A percentile compares a stretch with the other conserved stretches of the same genome.
phyloP scores from a whole-genome alignment of 2,797 vertebrate species.

The Galago senegalensis region DNA sequence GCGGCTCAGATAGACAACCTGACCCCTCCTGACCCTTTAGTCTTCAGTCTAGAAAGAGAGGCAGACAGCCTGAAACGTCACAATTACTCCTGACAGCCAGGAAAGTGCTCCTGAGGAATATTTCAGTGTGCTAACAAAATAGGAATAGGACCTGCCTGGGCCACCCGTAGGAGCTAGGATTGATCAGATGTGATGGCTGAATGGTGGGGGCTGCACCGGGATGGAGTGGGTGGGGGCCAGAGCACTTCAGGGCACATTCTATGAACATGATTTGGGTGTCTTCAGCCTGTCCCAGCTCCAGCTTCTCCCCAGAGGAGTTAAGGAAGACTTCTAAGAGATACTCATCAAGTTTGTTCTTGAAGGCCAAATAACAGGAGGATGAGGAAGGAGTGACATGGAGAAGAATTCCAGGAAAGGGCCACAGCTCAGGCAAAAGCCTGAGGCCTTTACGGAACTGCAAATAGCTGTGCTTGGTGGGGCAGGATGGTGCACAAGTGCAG shows the following conservation, averaged over 20 bases:
- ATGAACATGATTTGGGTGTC: background rate
- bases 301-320: background rate
- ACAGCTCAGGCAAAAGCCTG: fast-evolving
- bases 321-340: background rate
- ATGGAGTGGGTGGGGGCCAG: background rate
- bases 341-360: background rate
- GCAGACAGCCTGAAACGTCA: background rate
- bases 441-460: background rate
- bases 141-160: background rate
- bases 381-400: background rate
- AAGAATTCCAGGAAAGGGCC: background rate
- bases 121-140: background rate
- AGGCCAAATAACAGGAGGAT: background rate
- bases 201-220: too few relatives aligned
- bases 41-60: background rate
- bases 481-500: too few relatives aligned
- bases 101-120: background rate
- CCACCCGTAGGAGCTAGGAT: background rate
- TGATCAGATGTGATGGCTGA: background rate
- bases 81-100: background rate
- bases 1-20: background rate
- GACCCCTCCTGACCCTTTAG: background rate
- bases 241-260: fast-evolving
- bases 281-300: background rate
- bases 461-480: background rate